Base-by-base conservation (phyloP, 2,888 invertebrate species). In the Drosophila kuntzei region DNA sequence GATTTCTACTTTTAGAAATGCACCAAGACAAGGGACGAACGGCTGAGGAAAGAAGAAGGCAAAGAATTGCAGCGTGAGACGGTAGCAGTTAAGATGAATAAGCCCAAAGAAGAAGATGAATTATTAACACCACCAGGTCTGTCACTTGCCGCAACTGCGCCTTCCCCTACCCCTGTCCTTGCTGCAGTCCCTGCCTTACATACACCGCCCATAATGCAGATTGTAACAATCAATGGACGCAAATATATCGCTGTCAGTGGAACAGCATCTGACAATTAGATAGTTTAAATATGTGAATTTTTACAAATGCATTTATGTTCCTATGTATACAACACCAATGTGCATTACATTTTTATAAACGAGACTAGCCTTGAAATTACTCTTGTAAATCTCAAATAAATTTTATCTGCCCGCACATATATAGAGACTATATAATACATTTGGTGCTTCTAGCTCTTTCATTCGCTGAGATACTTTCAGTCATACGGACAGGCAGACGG, bases 171-270 rank as follows among this genome's bases (percentile, higher is more conserved):
- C 8, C 27, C 14, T 46, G 14, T 25, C 6, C 16, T 8, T 29
- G 46, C 46, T 8, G 27, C 29, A 18, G 16, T 16, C 3, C 29
- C 18, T 16, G 7, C 6, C 12, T 12, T 14, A 4, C 8, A 16
- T 2, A 75, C 66, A 2, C 87, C 87, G 2, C 84, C 78, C 2
- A 0, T 86, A 3, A 81, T 81, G 81, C 46, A 88, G 58, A 50
- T 46, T 12, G 86, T 88, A 4, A 0, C 53, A 3, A 69, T 85
- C n/a, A 64, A 63, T 2, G 68, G 68, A 3, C 82, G 80, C 29
- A 87, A 81, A 47, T 81, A 75, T 32, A 46, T 81, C 11, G 79
- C 82, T 8, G 34, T 81, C 1, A 69, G 68, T 47, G 86, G 51
- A 3, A 66, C 79, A 20, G 80, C 88, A 12, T 18, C 50, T 0